Conservation (phyloP, 2,797 vertebrate genomes). For the Diplodus sargus region DNA sequence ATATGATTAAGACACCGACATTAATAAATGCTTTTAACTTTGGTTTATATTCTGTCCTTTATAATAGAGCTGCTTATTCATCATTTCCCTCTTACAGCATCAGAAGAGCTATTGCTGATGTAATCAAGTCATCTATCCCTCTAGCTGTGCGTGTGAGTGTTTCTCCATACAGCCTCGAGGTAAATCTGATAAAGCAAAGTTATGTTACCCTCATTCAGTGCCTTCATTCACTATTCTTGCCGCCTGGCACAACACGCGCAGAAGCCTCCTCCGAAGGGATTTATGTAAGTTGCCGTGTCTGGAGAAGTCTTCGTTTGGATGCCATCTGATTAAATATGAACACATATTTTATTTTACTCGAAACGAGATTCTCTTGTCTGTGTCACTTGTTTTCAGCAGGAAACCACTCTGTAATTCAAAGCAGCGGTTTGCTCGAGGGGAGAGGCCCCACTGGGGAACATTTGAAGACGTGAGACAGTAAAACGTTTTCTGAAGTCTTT, state of each 20-base stretch:
- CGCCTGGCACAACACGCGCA: slow-evolving; percentile 15
- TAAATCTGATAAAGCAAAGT: slow-evolving; percentile 47
- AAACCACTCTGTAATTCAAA: background rate
- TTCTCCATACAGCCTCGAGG: background rate
- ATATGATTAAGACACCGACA: background rate
- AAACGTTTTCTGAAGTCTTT: background rate
- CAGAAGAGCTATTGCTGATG: slow-evolving; percentile 4
- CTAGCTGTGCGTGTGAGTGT: background rate
- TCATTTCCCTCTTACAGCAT: slow-evolving; percentile 9
- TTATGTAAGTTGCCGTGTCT: slow-evolving; percentile 27
- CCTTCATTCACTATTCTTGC: slow-evolving; percentile 27
- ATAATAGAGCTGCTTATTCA: background rate
- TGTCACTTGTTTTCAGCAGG: slow-evolving; percentile 4
- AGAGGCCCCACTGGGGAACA: background rate
- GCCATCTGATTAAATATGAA: slow-evolving; percentile 48
- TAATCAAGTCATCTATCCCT: slow-evolving; percentile 11
- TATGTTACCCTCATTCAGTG: slow-evolving; percentile 41
- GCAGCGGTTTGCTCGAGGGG: background rate
- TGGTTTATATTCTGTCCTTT: background rate
- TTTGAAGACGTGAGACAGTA: background rate
- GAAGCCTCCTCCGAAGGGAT: slow-evolving; percentile 20
- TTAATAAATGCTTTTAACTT: background rate
- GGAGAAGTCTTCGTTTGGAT: slow-evolving; percentile 24
- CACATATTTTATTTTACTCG: slow-evolving; percentile 21
- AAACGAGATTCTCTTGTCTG: slow-evolving; percentile 17